Conservation (phyloP, 2,797 vertebrate species). For the Ceryle rudis region DNA sequence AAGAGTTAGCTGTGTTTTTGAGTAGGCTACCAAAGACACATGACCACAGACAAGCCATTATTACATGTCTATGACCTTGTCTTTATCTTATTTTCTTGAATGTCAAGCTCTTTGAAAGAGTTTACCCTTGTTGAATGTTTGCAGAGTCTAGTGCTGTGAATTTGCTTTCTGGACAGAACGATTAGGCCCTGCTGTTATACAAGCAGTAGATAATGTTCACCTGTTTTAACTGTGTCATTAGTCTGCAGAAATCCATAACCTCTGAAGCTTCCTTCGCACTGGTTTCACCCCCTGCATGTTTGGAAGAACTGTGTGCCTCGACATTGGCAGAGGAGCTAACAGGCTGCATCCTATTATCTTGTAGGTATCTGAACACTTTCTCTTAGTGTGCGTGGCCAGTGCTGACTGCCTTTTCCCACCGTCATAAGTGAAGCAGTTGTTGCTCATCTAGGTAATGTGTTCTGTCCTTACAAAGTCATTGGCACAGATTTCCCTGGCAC, state of each 20-base stretch:
- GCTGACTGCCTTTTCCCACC: neutral
- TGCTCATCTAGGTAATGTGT: slow-evolving; percentile 41
- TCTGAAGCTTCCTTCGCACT: neutral
- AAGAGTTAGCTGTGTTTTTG: neutral
- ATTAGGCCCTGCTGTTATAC: neutral
- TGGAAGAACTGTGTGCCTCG: neutral
- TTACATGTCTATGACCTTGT: neutral
- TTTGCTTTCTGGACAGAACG: neutral
- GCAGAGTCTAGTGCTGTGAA: neutral
- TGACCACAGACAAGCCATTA: neutral
- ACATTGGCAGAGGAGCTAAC: neutral
- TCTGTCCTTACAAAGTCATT: slow-evolving; percentile 52
- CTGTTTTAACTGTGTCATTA: neutral
- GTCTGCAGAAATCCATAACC: neutral
- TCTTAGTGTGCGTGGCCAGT: neutral
- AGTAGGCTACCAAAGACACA: neutral
- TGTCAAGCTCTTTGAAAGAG: neutral
- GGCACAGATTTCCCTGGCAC: slow-evolving; percentile 10
- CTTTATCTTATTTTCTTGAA: neutral
- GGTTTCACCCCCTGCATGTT: neutral
- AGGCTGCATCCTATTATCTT: neutral
- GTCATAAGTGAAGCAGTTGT: neutral
- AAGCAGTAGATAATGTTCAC: neutral
- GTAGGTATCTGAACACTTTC: neutral
- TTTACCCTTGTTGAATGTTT: neutral